These are phyloP conservation scores for Chaenocephalus aceratus DNA, from an alignment of 2,113 vertebrate species.

Conservation along the genomic window DNA sequence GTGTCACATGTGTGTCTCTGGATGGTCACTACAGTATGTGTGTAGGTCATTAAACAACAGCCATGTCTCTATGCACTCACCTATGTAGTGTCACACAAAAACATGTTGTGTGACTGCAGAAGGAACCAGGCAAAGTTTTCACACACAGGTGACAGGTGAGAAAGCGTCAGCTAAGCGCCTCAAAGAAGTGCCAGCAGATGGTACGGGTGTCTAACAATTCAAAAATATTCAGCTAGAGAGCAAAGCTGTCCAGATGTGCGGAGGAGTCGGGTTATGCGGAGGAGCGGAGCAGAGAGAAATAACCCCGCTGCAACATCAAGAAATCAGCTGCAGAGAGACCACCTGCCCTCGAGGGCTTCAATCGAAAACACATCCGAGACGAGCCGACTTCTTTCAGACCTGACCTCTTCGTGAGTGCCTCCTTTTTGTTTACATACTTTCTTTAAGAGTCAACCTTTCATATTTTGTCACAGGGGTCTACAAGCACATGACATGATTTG, in stretches of 20 bases:
- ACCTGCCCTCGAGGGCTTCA: conserved; percentile 28
- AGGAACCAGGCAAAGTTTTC: conserved; percentile 7
- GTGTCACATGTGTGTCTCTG: background rate
- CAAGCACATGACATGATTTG: background rate
- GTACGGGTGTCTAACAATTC: conserved; percentile 41
- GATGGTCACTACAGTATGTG: background rate
- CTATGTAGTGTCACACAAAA: background rate
- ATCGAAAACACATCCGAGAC: conserved; percentile 6
- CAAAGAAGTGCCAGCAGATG: conserved; percentile 16
- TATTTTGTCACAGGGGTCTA: background rate
- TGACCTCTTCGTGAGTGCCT: conserved; percentile 7
- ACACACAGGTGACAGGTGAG: conserved; percentile 13
- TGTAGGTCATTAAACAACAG: background rate
- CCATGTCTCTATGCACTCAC: too few species aligned
- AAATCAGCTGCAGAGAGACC: conserved; percentile 51
- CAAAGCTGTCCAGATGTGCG: conserved; percentile 46
- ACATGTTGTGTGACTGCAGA: background rate
- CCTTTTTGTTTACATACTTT: background rate
- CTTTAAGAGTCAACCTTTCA: background rate
- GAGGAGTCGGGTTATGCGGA: conserved; percentile 48
- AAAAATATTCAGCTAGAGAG: conserved; percentile 45
- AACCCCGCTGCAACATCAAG: conserved; percentile 51
- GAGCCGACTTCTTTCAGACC: background rate
- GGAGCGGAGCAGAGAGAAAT: conserved; percentile 22
- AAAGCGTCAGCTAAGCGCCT: background rate